These are phyloP conservation scores for Ceratotherium simum DNA, from an alignment of 2,113 vertebrate genomes.

Conservation along the genomic window DNA sequence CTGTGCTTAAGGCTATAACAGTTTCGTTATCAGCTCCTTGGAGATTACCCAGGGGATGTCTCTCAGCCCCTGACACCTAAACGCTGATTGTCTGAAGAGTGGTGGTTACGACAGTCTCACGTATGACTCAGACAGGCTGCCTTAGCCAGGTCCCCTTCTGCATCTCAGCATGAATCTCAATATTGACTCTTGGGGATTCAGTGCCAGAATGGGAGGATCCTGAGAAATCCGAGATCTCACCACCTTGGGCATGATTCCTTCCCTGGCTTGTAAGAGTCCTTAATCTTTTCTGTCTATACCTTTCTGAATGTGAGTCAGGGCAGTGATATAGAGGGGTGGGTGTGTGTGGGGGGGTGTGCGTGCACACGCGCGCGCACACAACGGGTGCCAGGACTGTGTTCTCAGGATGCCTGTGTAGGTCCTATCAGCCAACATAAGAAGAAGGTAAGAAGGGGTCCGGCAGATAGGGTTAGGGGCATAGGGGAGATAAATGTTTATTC, in stretches of 20 bases:
- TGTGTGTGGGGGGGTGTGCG: too few relatives aligned
- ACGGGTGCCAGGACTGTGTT: neutral
- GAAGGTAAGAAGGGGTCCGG: neutral
- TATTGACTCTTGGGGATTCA: neutral
- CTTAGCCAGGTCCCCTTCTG: neutral
- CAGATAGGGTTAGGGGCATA: neutral
- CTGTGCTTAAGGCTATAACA: neutral
- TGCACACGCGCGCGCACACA: fast-evolving
- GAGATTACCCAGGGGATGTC: neutral
- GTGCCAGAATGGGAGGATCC: neutral
- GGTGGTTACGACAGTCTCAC: neutral
- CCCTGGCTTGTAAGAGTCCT: neutral
- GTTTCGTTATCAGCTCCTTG: neutral
- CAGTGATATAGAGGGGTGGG: neutral
- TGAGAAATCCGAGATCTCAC: neutral
- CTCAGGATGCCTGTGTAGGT: neutral
- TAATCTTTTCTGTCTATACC: neutral
- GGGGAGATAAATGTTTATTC: slow-evolving; percentile 69
- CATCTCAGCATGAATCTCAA: neutral
- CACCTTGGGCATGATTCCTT: neutral
- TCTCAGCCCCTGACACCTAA: neutral
- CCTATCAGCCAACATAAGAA: neutral
- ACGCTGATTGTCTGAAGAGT: neutral
- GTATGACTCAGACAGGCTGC: neutral
- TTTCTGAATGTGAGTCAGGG: neutral